phyloP scores from a whole-genome alignment of 2,888 invertebrate genomes.

The Thecocarcelia acutangulata region DNA sequence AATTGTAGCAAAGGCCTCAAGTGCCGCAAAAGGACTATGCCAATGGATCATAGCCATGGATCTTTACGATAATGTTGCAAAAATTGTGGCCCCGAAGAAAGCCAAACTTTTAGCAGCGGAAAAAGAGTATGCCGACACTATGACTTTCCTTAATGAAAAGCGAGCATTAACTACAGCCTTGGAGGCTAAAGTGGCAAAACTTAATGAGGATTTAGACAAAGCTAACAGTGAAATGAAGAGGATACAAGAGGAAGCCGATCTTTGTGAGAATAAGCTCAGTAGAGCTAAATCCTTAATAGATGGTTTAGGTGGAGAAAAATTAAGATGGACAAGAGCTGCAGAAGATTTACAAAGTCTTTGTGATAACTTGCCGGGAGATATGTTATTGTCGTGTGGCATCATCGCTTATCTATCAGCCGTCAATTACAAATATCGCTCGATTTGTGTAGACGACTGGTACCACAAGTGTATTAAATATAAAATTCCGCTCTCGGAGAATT shows the following conservation, averaged over 20 bases:
- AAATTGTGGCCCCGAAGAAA: conserved; percentile 93
- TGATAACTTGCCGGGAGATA: conserved; percentile 93
- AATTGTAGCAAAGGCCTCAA: conserved; percentile 90
- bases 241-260: conserved; percentile 89
- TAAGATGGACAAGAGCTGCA: conserved; percentile 91
- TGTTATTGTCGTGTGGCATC: conserved; percentile 92
- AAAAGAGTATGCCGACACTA: conserved; percentile 89
- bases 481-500: conserved; percentile 90
- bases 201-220: conserved; percentile 86
- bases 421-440: conserved; percentile 86
- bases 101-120: conserved; percentile 90
- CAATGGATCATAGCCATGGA: conserved; percentile 97
- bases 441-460: conserved; percentile 87
- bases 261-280: conserved; percentile 91
- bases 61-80: conserved; percentile 93
- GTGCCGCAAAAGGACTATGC: conserved; percentile 96
- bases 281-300: conserved; percentile 94
- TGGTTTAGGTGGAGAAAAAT: conserved; percentile 93
- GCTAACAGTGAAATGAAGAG: conserved; percentile 91
- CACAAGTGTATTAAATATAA: conserved; percentile 85
- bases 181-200: conserved; percentile 88
- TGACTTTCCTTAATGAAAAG: conserved; percentile 92
- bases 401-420: conserved; percentile 95
- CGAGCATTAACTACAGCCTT: conserved; percentile 88
- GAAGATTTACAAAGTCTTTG: conserved; percentile 88